These are phyloP conservation scores for Danionella cerebrum DNA, from an alignment of 2,113 vertebrate species.

Conservation along the genomic window DNA sequence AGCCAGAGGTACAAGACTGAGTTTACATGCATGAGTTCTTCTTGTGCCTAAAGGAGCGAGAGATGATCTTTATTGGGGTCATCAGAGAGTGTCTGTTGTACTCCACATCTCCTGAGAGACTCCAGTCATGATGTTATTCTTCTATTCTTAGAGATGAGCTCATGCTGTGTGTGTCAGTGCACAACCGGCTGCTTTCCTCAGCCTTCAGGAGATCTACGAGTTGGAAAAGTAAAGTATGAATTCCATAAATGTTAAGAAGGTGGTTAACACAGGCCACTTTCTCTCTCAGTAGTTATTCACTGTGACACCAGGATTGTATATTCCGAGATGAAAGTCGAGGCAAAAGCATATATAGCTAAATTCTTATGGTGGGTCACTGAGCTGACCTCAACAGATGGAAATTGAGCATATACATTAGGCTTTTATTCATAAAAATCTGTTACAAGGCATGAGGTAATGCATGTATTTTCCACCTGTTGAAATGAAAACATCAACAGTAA, in stretches of 20 bases:
- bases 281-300: neutral
- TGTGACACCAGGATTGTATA: neutral
- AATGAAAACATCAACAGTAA: neutral
- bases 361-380: neutral
- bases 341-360: neutral
- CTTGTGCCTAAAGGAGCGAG: constrained; percentile 45
- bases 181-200: constrained; percentile 6
- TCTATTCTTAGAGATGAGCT: constrained; percentile 63
- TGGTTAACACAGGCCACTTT: constrained; percentile 4
- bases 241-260: constrained; percentile 2
- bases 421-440: neutral
- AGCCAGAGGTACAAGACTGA: too few species aligned
- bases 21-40: neutral
- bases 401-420: neutral
- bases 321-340: neutral
- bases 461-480: constrained; percentile 3
- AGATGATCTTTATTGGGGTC: constrained; percentile 43
- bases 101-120: constrained; percentile 36
- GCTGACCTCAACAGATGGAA: neutral
- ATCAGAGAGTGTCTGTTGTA: constrained; percentile 27
- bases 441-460: neutral
- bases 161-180: constrained; percentile 37
- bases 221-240: neutral
- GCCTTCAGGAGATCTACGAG: constrained; percentile 2
- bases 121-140: constrained; percentile 45